A percentile compares a stretch with the other conserved stretches of the same genome.
phyloP scores from a whole-genome alignment of 2,797 vertebrate genomes.

The Coregonus sp. region DNA sequence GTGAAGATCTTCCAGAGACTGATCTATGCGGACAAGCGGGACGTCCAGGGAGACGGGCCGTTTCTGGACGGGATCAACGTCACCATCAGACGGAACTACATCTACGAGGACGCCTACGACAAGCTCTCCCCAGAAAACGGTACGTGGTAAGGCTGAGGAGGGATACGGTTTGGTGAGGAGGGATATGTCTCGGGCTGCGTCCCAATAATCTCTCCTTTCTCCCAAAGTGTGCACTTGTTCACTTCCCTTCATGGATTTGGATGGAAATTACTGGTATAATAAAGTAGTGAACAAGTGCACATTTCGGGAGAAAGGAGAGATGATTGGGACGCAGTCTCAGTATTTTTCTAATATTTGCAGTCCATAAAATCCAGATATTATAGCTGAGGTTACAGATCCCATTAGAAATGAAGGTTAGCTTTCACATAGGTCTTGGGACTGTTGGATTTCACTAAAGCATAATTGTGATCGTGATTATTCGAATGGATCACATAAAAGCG shows the following conservation, averaged over 20 bases:
- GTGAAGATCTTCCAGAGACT: constrained; percentile 95
- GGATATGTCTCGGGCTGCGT: background rate
- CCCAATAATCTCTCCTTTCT: background rate
- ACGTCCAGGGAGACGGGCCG: constrained; percentile 94
- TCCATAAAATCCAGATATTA: constrained; percentile 51
- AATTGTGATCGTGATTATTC: constrained; percentile 73
- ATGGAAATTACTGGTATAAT: background rate
- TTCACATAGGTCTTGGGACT: constrained; percentile 39
- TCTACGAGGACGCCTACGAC: constrained; percentile 98
- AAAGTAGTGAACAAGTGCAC: background rate
- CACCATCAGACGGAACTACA: constrained; percentile 97
- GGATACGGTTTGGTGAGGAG: background rate
- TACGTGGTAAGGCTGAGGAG: constrained; percentile 51
- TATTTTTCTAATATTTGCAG: constrained; percentile 28
- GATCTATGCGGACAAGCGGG: constrained; percentile 96
- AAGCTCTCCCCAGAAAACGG: constrained; percentile 99
- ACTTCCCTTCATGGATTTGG: background rate
- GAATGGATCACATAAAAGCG: constrained; percentile 76
- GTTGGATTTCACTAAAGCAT: constrained; percentile 65
- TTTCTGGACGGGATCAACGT: constrained; percentile 96
- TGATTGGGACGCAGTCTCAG: background rate
- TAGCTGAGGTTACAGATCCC: constrained; percentile 33
- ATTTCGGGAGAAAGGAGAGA: background rate
- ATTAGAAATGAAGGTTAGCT: constrained; percentile 53
- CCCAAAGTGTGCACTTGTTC: background rate